Evolutionary conservation across 2,888 invertebrate species (phyloP).

Genomic region (Cheilosia variabilis): DNA sequence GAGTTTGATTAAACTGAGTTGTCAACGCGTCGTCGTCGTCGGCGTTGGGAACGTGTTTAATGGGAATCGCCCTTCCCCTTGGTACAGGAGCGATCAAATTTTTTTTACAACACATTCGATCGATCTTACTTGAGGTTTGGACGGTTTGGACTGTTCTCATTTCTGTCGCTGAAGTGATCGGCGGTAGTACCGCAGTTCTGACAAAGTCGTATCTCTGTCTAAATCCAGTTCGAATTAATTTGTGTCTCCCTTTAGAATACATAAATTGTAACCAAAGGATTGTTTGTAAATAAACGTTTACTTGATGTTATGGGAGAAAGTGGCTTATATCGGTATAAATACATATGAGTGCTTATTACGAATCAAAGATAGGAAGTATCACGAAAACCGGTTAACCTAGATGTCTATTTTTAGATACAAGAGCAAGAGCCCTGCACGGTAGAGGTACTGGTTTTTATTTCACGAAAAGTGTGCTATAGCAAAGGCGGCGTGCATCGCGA

Average conservation of each 20-base stretch:
- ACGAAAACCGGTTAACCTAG: slow-evolving; percentile 16
- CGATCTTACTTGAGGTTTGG: too few relatives aligned
- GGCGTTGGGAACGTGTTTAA: background rate
- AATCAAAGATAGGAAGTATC: background rate
- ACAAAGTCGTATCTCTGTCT: too few relatives aligned
- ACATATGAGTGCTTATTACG: background rate
- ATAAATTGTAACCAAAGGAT: background rate
- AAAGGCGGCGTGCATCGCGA: background rate
- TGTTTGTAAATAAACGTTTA: slow-evolving; percentile 1
- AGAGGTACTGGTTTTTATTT: too few relatives aligned
- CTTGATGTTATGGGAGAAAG: background rate
- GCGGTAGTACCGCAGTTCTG: background rate
- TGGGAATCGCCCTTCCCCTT: background rate
- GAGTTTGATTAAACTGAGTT: slow-evolving; percentile 24
- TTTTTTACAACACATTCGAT: too few relatives aligned
- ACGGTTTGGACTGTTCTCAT: background rate
- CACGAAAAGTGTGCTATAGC: background rate
- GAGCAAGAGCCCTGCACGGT: background rate
- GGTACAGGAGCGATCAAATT: background rate
- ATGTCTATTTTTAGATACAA: slow-evolving; percentile 11
- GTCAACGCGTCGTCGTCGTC: slow-evolving; percentile 11
- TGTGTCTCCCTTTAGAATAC: background rate
- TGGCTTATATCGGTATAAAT: background rate
- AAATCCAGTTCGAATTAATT: too few relatives aligned
- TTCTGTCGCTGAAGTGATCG: slow-evolving; percentile 13